A percentile compares a stretch with the other conserved stretches of the same genome.
These are phyloP conservation scores for Catharus bicknelli DNA, from an alignment of 2,113 vertebrate genomes.

Conservation along the genomic window DNA sequence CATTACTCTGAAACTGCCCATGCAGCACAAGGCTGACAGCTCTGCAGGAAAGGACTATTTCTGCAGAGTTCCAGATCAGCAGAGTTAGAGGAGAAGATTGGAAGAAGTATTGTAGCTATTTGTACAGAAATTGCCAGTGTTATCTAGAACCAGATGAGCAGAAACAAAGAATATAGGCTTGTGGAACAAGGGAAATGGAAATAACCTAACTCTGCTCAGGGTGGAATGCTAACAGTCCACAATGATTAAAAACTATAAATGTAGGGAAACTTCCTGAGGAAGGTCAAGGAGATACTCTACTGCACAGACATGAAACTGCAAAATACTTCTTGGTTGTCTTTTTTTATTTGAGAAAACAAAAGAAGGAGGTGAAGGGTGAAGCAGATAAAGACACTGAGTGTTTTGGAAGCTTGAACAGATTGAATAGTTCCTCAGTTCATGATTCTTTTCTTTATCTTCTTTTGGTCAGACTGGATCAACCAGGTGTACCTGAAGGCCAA, in stretches of 20 bases:
- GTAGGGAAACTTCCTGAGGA: neutral
- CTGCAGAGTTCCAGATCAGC: neutral
- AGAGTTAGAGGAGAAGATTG: neutral
- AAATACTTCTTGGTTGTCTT: neutral
- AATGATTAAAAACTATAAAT: neutral
- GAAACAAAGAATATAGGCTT: neutral
- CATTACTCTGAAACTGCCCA: neutral
- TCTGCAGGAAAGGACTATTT: neutral
- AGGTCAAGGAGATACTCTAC: neutral
- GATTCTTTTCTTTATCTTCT: neutral
- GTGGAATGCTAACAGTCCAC: neutral
- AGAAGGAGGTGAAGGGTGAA: neutral
- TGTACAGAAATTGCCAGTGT: neutral
- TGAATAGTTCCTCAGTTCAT: neutral
- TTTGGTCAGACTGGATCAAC: slow-evolving; percentile 87
- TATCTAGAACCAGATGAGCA: neutral
- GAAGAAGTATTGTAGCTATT: neutral
- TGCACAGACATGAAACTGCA: neutral
- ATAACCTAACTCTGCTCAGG: neutral
- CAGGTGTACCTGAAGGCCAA: slow-evolving; percentile 87
- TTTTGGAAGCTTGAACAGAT: neutral
- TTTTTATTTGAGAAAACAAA: neutral
- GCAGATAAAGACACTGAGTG: neutral
- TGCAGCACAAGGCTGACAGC: neutral
- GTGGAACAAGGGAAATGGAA: neutral